phyloP scores from a whole-genome alignment of 2,888 invertebrate species.

The Agrotis clavis region DNA sequence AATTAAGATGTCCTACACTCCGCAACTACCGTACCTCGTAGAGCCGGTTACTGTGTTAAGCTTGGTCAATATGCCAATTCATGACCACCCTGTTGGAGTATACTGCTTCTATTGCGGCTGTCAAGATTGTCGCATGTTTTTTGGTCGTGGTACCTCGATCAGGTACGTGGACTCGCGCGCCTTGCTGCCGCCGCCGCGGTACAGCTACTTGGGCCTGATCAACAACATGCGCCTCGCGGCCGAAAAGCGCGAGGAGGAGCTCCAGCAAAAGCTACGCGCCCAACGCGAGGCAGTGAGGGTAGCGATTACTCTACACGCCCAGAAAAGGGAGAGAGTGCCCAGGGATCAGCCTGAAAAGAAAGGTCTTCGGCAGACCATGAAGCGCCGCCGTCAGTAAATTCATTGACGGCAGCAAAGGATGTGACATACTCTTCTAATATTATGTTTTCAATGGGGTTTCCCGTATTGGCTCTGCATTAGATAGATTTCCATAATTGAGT shows the following conservation, averaged over 20 bases:
- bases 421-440: slow-evolving; percentile 10
- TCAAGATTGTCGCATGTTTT: background rate
- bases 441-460: background rate
- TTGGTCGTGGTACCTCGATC: fast-evolving
- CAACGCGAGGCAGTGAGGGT: fast-evolving
- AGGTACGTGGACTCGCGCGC: background rate
- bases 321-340: background rate
- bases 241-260: background rate
- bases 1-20: background rate
- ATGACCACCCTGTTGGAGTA: background rate
- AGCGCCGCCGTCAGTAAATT: slow-evolving; percentile 16
- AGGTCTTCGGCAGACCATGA: background rate
- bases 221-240: slow-evolving; percentile 10
- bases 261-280: too few species aligned
- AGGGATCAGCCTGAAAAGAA: background rate
- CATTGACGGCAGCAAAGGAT: background rate
- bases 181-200: background rate
- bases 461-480: background rate
- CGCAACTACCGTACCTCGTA: background rate
- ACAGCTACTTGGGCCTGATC: background rate
- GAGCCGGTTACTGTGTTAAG: background rate
- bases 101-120: background rate
- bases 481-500: background rate
- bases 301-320: background rate
- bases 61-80: background rate